Evolutionary conservation across 2,113 vertebrate genomes (phyloP).

Genomic region (Cichladusa arquata): DNA sequence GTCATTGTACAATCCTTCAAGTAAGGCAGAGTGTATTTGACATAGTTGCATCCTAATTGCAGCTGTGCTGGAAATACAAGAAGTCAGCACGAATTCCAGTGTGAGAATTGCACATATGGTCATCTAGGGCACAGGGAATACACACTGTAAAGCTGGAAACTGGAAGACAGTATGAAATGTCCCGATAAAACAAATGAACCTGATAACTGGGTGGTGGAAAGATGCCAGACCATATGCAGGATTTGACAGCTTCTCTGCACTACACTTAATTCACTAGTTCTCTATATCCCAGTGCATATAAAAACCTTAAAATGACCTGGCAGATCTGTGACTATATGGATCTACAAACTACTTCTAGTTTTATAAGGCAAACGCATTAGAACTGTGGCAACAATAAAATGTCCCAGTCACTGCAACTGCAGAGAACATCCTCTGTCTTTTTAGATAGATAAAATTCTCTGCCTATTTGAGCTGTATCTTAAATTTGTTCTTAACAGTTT

Average conservation of each 20-base stretch:
- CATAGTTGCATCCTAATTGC: not conserved
- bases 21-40: not conserved
- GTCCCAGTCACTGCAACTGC: not conserved
- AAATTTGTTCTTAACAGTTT: not conserved
- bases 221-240: slow-evolving; percentile 28
- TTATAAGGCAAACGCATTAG: not conserved
- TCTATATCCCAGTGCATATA: not conserved
- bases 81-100: slow-evolving; percentile 27
- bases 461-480: not conserved
- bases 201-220: slow-evolving; percentile 27
- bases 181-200: slow-evolving; percentile 14
- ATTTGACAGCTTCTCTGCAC: not conserved
- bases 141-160: not conserved
- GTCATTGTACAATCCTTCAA: not conserved
- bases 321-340: not conserved
- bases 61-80: not conserved
- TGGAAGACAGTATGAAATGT: slow-evolving; percentile 8
- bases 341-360: not conserved
- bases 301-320: not conserved
- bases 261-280: not conserved
- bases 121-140: not conserved
- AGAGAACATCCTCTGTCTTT: not conserved
- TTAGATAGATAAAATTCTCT: not conserved
- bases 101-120: slow-evolving; percentile 38
- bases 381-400: not conserved